Conservation (phyloP, 53 echinoderm and acorn worm species). For the Holothuria scabra region DNA sequence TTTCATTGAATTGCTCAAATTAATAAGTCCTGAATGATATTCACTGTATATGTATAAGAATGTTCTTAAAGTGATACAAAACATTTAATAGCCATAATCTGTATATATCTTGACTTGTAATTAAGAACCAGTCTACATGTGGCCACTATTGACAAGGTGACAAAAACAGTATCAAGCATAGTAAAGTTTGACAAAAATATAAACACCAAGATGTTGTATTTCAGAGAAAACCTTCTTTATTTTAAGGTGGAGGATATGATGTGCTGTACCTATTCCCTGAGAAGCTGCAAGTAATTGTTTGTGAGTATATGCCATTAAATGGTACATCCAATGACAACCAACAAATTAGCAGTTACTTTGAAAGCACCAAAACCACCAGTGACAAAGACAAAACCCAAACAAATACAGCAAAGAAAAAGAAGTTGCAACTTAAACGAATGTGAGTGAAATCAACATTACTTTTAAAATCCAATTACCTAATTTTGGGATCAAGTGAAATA, state of each 20-base stretch:
- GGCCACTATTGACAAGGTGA: too few relatives aligned
- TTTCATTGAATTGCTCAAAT: too few relatives aligned
- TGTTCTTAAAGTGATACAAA: too few relatives aligned
- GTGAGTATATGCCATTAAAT: slow-evolving; percentile 43
- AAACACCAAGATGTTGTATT: background rate
- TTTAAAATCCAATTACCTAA: too few relatives aligned
- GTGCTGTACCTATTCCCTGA: slow-evolving; percentile 57
- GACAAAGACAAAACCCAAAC: background rate
- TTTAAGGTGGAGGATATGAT: slow-evolving; percentile 49
- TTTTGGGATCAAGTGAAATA: too few relatives aligned
- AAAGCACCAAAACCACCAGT: background rate
- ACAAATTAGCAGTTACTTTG: background rate
- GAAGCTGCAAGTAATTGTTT: slow-evolving; percentile 62
- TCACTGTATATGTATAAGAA: too few relatives aligned
- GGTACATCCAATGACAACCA: background rate
- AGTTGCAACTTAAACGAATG: background rate
- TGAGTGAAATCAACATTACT: background rate
- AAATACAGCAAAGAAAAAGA: background rate
- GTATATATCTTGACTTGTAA: too few relatives aligned
- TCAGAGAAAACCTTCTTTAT: background rate
- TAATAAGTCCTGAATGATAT: too few relatives aligned
- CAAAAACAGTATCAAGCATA: too few relatives aligned
- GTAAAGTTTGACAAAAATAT: too few relatives aligned
- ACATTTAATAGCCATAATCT: too few relatives aligned
- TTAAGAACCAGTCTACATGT: too few relatives aligned